These are phyloP conservation scores for Toxotes jaculatrix DNA, from an alignment of 2,113 vertebrate genomes.

Conservation along the genomic window DNA sequence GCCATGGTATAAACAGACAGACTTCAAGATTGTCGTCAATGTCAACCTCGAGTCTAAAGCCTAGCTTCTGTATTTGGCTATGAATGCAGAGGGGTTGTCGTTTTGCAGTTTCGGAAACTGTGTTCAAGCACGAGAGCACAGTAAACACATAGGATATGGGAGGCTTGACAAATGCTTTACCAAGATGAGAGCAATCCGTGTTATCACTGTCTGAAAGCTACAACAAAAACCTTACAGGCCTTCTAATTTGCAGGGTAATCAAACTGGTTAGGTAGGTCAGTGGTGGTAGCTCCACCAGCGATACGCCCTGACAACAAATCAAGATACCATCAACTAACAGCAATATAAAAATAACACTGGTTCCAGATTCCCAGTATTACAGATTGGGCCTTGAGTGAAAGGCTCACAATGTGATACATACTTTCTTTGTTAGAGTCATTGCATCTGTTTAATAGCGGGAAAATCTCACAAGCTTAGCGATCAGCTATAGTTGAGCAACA, in stretches of 20 bases:
- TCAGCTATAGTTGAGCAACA: not conserved
- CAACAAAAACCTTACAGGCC: not conserved
- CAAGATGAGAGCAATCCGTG: not conserved
- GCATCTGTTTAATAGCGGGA: not conserved
- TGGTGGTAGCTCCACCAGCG: not conserved
- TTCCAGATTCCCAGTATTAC: not conserved
- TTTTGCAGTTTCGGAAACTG: not conserved
- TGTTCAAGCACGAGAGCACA: not conserved
- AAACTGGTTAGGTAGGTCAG: slow-evolving; percentile 1
- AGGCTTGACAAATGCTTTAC: not conserved
- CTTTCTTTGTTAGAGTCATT: not conserved
- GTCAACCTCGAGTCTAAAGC: not conserved
- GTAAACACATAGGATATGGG: not conserved
- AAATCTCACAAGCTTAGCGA: not conserved
- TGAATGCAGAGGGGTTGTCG: too few relatives aligned
- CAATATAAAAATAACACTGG: not conserved
- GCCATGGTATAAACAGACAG: not conserved
- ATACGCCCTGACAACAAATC: not conserved
- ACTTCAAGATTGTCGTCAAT: not conserved
- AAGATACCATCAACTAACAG: not conserved
- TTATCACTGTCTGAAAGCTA: not conserved
- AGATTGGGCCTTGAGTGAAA: not conserved
- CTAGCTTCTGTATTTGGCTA: not conserved
- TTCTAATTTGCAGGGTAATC: not conserved
- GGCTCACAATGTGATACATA: not conserved